These are phyloP conservation scores for Amazona finschi DNA, from an alignment of 2,797 vertebrate genomes.

Conservation along the genomic window DNA sequence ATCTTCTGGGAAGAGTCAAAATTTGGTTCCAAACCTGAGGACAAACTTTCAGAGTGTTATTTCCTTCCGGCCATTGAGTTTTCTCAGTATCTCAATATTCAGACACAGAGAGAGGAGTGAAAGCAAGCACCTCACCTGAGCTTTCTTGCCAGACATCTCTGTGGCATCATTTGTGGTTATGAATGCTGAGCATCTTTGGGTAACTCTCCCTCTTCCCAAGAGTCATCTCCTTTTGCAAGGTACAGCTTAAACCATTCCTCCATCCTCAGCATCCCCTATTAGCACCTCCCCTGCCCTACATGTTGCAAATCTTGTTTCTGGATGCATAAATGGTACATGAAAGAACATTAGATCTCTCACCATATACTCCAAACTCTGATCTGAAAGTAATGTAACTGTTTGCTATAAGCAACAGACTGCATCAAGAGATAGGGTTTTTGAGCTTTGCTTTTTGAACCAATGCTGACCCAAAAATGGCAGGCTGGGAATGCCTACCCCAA, in stretches of 20 bases:
- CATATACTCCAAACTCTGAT: neutral
- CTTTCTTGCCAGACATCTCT: neutral
- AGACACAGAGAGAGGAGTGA: neutral
- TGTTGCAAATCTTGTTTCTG: neutral
- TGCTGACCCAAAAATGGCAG: neutral
- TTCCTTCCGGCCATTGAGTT: neutral
- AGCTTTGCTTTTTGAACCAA: neutral
- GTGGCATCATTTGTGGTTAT: neutral
- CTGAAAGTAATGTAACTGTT: neutral
- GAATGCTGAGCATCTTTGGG: neutral
- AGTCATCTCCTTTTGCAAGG: neutral
- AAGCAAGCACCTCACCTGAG: neutral
- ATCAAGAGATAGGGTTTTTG: neutral
- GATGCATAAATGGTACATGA: neutral
- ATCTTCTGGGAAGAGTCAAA: neutral
- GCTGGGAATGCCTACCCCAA: neutral
- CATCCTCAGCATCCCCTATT: neutral
- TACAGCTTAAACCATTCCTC: neutral
- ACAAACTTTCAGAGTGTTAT: accelerated
- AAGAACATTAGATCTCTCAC: neutral
- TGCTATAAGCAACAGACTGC: neutral
- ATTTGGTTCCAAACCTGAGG: neutral
- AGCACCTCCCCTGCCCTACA: neutral
- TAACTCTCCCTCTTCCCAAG: neutral
- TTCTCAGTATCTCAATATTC: neutral